Evolutionary conservation across 2,888 invertebrate genomes (phyloP), one percentile per base, ranked within the genome.

Genomic region (Sesia apiformis): DNA sequence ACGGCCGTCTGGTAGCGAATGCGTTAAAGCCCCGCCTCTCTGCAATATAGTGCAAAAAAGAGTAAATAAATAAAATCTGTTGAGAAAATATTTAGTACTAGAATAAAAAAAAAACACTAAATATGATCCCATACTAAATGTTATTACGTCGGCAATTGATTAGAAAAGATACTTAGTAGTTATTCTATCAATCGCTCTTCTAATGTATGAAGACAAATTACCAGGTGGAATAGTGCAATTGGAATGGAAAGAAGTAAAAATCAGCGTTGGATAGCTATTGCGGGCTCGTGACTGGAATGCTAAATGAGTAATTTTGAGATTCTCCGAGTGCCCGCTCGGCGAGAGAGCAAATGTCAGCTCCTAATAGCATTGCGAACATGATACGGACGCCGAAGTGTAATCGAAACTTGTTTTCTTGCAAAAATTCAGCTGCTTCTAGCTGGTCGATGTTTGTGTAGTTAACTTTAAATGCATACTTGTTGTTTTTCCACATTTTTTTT

Each of bases 191-290:
- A 50, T 5, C 7, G 46, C 38, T 6, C 40, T 40, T 52, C 7
- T 39, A 52, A 40, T 50, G 73, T 76, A 78, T 67, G 75, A 76
- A 78, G 81, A 86, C 77, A 85, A 86, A 84, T 88, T 84, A 78
- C 80, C 65, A 70, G 77, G 75, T 78, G 76, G 78, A 84, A 81
- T 83, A 82, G 78, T 79, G 84, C 84, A 83, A 82, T 84, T 66
- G 85, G 83, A 83, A 85, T 84, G 75, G 76, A 85, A 86, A 87
- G 86, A 88, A 86, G 85, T 83, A 88, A 86, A 89, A 89, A 89
- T 88, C 87, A 87, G 81, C 81, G 74, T 69, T 62, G 74, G 70
- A 80, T 78, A 76, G 84, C 71, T 74, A 76, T 70, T 70, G 74
- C 72, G 66, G 70, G 63, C 72, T 69, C 88, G 88, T 87, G 89